Evolutionary conservation across 2,113 vertebrate species (phyloP), one percentile per base, ranked within the genome.

Genomic region (Gymnarchus niloticus): DNA sequence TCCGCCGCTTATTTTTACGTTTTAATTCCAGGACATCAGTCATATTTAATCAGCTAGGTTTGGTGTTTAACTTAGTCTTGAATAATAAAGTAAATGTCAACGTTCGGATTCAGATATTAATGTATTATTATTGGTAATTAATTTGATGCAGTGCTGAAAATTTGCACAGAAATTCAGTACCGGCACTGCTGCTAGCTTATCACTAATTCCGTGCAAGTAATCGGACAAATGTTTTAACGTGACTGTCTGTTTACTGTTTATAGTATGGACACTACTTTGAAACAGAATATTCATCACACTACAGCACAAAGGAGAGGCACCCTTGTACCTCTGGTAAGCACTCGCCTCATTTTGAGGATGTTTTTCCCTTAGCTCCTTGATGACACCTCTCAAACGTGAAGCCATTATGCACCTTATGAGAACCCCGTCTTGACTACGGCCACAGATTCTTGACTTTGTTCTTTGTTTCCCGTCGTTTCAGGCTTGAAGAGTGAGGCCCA

Each of bases 181-280:
- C 23, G 21, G 7, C 7, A 14, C 49, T 61, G 21, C 6, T 46
- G 44, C 46, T 83, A 12, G 17, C 23, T 73, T 73, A 73, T 73
- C 41, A 6, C 51, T 52, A 54, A 4, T 46, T 73, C 14, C 77
- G 3, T 37, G 46, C 37, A 1, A 25, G 23, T 46, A 77, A 3
- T 21, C 6, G 5, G 21, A 12, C 25, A 28, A 6, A 2, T 49
- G 44, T 51, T 1, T 17, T 25, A 85, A 86, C 48, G 88, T 52
- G 56, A 23, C 23, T 41, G 23, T 33, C 0, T 17, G 88, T 91
- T 90, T 87, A 83, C 81, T 91, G 12, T 91, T 77, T 44, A 83
- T 87, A 94, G 93, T 94, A 89, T 84, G 87, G 88, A 88, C 92
- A 91, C 87, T 93, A 92, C 86, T 95, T 93, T 90, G 91, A 93